Percentiles rank a stretch among this genome's conserved stretches.
These are phyloP conservation scores for Coecobrya sp. DNA, from an alignment of 2,888 invertebrate genomes.

Conservation along the genomic window DNA sequence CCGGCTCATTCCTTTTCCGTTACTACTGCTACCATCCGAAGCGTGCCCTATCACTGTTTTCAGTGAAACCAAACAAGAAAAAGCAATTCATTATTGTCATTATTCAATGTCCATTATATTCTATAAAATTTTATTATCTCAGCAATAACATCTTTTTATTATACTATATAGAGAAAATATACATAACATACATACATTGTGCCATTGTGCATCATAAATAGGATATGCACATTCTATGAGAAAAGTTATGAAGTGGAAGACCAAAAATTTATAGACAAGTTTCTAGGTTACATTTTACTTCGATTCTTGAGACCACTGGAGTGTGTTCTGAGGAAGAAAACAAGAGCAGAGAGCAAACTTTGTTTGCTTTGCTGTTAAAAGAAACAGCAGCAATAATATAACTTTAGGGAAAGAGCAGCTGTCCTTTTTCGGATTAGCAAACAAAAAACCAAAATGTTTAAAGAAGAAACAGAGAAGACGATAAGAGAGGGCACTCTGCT, in stretches of 20 bases:
- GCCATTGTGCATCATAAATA: background rate
- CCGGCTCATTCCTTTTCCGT: conserved; percentile 71
- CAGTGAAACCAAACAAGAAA: conserved; percentile 68
- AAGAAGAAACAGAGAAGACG: background rate
- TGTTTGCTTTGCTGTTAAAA: conserved; percentile 22
- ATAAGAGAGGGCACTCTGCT: background rate
- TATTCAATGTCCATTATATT: conserved; percentile 28
- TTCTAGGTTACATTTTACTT: background rate
- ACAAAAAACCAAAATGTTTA: conserved; percentile 39
- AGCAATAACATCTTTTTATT: conserved; percentile 6
- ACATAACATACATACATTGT: background rate
- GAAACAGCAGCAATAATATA: background rate
- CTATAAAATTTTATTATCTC: background rate
- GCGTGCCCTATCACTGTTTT: conserved; percentile 85
- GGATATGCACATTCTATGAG: background rate
- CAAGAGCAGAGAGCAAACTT: background rate
- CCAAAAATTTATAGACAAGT: background rate
- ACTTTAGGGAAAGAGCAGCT: conserved; percentile 5
- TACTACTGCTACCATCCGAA: conserved; percentile 79
- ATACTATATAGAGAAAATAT: too few species aligned
- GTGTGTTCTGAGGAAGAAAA: background rate
- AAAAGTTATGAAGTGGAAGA: conserved; percentile 34
- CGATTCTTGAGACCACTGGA: background rate
- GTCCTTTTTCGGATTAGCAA: conserved; percentile 69
- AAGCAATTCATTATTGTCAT: conserved; percentile 59